A percentile compares a stretch with the other conserved stretches of the same genome.
phyloP scores from a whole-genome alignment of 2,888 invertebrate genomes.

The Steromphala cineraria region DNA sequence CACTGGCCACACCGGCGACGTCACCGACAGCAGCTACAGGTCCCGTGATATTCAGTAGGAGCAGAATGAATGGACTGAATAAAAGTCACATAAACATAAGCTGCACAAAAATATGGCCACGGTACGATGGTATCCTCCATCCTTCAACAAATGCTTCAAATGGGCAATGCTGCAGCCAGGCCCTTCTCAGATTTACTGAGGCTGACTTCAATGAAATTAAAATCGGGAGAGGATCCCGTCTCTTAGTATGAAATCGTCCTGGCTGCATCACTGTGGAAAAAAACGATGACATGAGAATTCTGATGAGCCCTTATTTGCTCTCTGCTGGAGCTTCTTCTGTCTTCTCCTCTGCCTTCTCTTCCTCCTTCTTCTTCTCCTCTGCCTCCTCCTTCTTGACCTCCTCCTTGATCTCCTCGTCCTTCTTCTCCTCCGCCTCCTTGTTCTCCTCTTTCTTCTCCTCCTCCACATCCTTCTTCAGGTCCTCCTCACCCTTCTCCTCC shows the following conservation, averaged over 20 bases:
- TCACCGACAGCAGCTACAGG: background rate
- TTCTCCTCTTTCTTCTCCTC: conserved; percentile 15
- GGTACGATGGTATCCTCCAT: background rate
- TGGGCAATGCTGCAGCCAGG: background rate
- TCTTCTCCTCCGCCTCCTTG: conserved; percentile 18
- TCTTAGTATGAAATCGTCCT: background rate
- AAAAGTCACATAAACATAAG: background rate
- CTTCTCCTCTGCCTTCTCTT: background rate
- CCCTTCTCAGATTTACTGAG: background rate
- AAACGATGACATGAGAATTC: background rate
- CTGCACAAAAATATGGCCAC: conserved; percentile 10
- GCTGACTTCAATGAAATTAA: background rate
- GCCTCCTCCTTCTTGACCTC: background rate
- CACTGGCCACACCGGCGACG: background rate
- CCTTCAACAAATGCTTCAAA: conserved; percentile 3
- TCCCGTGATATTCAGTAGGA: background rate
- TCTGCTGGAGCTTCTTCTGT: conserved; percentile 6
- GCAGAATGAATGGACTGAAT: background rate
- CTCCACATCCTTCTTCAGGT: background rate
- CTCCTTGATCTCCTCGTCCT: background rate
- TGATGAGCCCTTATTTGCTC: background rate
- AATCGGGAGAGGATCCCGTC: background rate
- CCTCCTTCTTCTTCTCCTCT: background rate
- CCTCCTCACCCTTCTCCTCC: conserved; percentile 20
- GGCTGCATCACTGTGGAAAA: background rate